Percentiles rank a stretch among this genome's conserved stretches.
These are phyloP conservation scores for Drosophila prosaltans DNA, from an alignment of 1,140 invertebrate genomes.

Conservation along the genomic window DNA sequence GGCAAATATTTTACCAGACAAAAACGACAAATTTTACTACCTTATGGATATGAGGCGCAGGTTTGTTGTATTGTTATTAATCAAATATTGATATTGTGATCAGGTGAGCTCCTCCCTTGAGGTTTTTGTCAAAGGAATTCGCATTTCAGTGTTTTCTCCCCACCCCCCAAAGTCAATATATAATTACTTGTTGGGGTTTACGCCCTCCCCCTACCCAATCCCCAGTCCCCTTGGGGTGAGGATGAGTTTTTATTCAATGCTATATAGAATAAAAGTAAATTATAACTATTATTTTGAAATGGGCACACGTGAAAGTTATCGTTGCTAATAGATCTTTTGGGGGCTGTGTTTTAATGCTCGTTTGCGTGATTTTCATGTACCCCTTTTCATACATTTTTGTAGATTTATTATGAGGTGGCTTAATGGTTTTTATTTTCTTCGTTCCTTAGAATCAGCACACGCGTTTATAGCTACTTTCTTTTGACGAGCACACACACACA, in stretches of 20 bases:
- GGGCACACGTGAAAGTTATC: conserved; percentile 45
- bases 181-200: conserved; percentile 52
- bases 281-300: conserved; percentile 37
- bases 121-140: not conserved
- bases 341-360: not conserved
- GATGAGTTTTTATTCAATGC: not conserved
- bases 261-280: conserved; percentile 12
- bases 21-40: not conserved
- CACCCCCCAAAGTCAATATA: conserved; percentile 46
- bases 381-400: conserved; percentile 4
- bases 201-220: not conserved
- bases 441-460: not conserved
- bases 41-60: not conserved
- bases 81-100: conserved; percentile 5
- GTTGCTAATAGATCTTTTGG: not conserved
- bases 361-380: conserved; percentile 17
- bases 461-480: conserved; percentile 25
- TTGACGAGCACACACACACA: conserved; percentile 17
- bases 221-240: not conserved
- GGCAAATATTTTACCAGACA: not conserved
- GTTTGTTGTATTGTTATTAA: not conserved
- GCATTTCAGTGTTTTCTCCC: not conserved
- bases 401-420: conserved; percentile 9
- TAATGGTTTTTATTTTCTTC: conserved; percentile 18
- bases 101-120: not conserved